Conservation (phyloP, 2,888 invertebrate genomes). For the Psylliodes chrysocephalus region DNA sequence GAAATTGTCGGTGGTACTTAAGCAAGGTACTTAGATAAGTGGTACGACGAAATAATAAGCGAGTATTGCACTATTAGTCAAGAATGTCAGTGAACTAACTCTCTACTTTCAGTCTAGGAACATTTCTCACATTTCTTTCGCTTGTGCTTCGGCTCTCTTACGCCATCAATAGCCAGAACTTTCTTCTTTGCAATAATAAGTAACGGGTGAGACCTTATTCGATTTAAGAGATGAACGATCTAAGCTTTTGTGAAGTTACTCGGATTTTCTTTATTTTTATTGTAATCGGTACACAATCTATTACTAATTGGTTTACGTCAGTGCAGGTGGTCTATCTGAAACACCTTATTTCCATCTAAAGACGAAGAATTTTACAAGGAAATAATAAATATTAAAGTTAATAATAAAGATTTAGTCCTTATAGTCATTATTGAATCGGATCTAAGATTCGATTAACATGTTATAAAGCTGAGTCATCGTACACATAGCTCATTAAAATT, state of each 20-base stretch:
- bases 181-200: constrained; percentile 39
- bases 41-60: constrained; percentile 51
- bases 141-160: constrained; percentile 52
- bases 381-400: too few species aligned
- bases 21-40: constrained; percentile 42
- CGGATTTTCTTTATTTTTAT: constrained; percentile 4
- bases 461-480: too few species aligned
- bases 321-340: not conserved
- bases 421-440: too few species aligned
- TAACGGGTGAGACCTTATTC: not conserved
- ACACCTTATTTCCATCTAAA: too few species aligned
- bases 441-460: too few species aligned
- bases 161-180: constrained; percentile 58
- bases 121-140: constrained; percentile 67
- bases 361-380: too few species aligned
- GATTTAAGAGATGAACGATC: not conserved
- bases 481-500: too few species aligned
- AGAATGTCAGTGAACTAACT: constrained; percentile 61
- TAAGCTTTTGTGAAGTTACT: not conserved
- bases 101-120: constrained; percentile 63
- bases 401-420: too few species aligned
- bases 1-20: constrained; percentile 25
- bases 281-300: not conserved
- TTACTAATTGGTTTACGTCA: constrained; percentile 8
- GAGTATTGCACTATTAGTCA: constrained; percentile 46